A percentile compares a stretch with the other conserved stretches of the same genome.
Evolutionary conservation across 1,140 invertebrate genomes (phyloP).

Genomic region (Harpegnathos saltator): DNA sequence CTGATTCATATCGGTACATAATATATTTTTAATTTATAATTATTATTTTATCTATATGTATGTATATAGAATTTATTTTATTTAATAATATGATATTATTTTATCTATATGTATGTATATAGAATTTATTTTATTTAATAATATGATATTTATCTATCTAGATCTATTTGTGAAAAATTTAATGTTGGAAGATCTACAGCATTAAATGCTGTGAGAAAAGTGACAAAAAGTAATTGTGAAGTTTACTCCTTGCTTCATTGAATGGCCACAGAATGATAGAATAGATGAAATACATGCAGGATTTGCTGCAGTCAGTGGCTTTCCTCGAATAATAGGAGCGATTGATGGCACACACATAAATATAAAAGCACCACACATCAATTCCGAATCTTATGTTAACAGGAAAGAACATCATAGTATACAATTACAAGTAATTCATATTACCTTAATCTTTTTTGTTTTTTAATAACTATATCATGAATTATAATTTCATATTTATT

Average conservation of each 20-base stretch:
- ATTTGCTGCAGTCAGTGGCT: conserved; percentile 7
- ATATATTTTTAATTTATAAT: too few species aligned
- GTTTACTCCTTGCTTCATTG: neutral
- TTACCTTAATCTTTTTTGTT: too few species aligned
- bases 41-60: too few species aligned
- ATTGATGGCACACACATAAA: neutral
- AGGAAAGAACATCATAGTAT: neutral
- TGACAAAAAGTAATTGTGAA: neutral
- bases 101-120: neutral
- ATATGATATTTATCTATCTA: too few species aligned
- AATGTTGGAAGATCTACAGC: neutral
- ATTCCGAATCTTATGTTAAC: neutral
- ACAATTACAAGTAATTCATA: neutral
- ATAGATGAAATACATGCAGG: neutral
- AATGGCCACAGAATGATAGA: neutral
- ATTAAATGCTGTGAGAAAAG: neutral
- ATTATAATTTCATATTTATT: neutral
- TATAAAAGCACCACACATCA: neutral
- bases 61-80: neutral
- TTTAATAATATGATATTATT: too few species aligned
- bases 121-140: neutral
- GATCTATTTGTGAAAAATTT: conserved; percentile 5
- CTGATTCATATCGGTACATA: too few species aligned
- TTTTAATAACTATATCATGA: too few species aligned
- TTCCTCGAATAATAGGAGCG: too few species aligned